Evolutionary conservation across 2,888 invertebrate genomes (phyloP).

Genomic region (Alloscopus bannaensis): DNA sequence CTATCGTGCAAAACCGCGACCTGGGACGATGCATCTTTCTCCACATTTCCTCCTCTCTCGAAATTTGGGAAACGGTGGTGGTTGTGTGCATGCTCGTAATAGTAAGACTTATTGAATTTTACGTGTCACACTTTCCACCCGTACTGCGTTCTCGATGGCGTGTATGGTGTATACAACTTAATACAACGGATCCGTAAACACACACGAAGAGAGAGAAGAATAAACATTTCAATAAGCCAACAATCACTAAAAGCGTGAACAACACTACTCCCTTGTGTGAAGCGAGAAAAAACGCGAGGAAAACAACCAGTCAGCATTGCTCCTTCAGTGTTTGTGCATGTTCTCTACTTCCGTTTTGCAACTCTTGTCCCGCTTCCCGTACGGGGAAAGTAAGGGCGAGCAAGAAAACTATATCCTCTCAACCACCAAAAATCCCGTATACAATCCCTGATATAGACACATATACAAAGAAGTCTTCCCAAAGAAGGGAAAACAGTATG

Average conservation of each 20-base stretch:
- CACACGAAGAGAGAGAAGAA: constrained; percentile 17
- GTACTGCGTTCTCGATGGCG: constrained; percentile 5
- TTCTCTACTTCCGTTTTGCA: constrained; percentile 47
- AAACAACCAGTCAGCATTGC: constrained; percentile 6
- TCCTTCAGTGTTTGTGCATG: constrained; percentile 29
- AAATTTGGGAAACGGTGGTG: background rate
- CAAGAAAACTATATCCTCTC: constrained; percentile 7
- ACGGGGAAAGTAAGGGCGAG: constrained; percentile 16
- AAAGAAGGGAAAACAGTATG: too few relatives aligned
- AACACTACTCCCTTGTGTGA: background rate
- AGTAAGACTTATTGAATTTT: constrained; percentile 22
- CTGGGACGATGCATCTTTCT: too few relatives aligned
- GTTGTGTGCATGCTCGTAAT: background rate
- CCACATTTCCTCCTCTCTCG: background rate
- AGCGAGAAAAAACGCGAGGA: background rate
- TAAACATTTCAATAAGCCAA: constrained; percentile 46
- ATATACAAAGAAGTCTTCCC: too few relatives aligned
- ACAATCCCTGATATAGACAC: too few relatives aligned
- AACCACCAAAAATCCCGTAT: too few relatives aligned
- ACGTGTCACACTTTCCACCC: constrained; percentile 2
- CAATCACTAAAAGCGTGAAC: constrained; percentile 40
- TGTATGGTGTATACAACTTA: constrained; percentile 45
- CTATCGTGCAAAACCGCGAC: too few relatives aligned
- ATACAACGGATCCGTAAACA: constrained; percentile 24
- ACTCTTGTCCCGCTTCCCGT: constrained; percentile 30